Conservation (phyloP, 2,888 invertebrate species). For the Phalera bucephala region DNA sequence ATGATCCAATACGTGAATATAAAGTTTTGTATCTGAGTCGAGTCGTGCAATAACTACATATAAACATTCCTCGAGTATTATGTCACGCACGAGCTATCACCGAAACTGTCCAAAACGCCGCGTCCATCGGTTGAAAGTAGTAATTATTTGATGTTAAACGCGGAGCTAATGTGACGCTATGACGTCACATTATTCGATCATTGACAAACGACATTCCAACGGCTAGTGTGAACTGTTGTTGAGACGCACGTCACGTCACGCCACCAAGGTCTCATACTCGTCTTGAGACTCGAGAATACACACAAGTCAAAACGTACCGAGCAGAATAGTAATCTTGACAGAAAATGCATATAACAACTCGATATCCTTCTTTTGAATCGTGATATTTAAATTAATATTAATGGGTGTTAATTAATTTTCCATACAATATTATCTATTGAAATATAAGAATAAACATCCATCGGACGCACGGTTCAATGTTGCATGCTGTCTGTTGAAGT, state of each 20-base stretch:
- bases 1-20: constrained; percentile 65
- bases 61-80: constrained; percentile 54
- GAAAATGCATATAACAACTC: constrained; percentile 28
- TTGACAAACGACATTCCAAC: constrained; percentile 81
- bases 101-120: constrained; percentile 50
- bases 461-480: constrained; percentile 49
- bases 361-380: constrained; percentile 17
- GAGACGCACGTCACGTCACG: constrained; percentile 69
- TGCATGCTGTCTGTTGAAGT: constrained; percentile 56
- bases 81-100: constrained; percentile 53
- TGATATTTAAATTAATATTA: too few relatives aligned
- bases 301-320: constrained; percentile 40
- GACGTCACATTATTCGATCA: constrained; percentile 78
- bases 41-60: constrained; percentile 48
- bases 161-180: constrained; percentile 58
- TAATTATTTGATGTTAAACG: constrained; percentile 59
- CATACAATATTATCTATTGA: constrained; percentile 5
- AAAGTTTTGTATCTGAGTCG: constrained; percentile 52
- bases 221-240: constrained; percentile 70
- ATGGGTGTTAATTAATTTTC: background rate
- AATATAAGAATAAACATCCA: constrained; percentile 23
- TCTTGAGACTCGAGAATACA: constrained; percentile 53
- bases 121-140: constrained; percentile 55
- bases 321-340: constrained; percentile 41
- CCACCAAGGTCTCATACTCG: constrained; percentile 68